A percentile compares a stretch with the other conserved stretches of the same genome.
phyloP scores from a whole-genome alignment of 2,888 invertebrate genomes.

The Ormyrus pomaceus region DNA sequence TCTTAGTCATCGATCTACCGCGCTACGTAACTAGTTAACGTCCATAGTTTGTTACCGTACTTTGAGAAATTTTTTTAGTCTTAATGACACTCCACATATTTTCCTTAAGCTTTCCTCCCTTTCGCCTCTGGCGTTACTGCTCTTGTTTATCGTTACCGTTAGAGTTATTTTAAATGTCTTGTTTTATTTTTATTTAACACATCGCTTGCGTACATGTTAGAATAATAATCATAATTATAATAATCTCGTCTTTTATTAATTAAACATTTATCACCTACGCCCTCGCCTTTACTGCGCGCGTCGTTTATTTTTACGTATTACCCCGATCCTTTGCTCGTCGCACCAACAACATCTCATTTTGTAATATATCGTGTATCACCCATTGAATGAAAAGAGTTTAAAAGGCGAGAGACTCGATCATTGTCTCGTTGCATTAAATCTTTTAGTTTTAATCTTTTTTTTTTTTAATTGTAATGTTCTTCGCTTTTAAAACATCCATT shows the following conservation, averaged over 20 bases:
- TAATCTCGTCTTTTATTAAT: slow-evolving; percentile 40
- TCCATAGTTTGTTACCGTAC: slow-evolving; percentile 61
- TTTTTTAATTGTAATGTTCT: slow-evolving; percentile 42
- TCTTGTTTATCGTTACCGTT: slow-evolving; percentile 18
- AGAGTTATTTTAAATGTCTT: slow-evolving; percentile 11
- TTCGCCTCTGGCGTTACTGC: not conserved
- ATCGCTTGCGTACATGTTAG: slow-evolving; percentile 42
- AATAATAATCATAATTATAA: slow-evolving; percentile 41
- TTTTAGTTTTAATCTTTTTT: slow-evolving; percentile 13
- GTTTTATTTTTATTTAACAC: slow-evolving; percentile 41
- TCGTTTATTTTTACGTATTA: slow-evolving; percentile 16
- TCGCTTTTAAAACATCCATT: slow-evolving; percentile 51
- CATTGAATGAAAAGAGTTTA: slow-evolving; percentile 29
- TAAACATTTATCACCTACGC: slow-evolving; percentile 21
- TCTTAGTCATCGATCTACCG: slow-evolving; percentile 58
- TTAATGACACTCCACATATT: slow-evolving; percentile 39
- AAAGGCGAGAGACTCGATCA: slow-evolving; percentile 56
- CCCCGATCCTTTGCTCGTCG: not conserved
- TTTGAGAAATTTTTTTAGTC: slow-evolving; percentile 43
- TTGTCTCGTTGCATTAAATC: slow-evolving; percentile 46
- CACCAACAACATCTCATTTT: slow-evolving; percentile 2
- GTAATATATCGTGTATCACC: slow-evolving; percentile 34
- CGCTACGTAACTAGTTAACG: slow-evolving; percentile 67
- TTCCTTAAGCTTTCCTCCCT: slow-evolving; percentile 1
- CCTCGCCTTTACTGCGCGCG: slow-evolving; percentile 15